Conservation (phyloP, 1,140 invertebrate species). For the Hylaeus anthracinus region DNA sequence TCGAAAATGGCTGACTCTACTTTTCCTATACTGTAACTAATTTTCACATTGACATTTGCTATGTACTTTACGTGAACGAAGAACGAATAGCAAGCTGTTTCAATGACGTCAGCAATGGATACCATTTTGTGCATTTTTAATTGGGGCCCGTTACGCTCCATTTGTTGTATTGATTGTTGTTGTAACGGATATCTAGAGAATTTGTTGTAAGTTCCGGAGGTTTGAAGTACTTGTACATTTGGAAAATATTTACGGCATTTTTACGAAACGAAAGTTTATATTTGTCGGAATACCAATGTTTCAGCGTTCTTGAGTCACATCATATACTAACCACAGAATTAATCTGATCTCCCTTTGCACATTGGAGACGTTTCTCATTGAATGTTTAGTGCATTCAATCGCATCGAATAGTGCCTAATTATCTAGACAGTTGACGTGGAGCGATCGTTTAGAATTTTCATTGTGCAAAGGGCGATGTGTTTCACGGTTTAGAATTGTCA, state of each 20-base stretch:
- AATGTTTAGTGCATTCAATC: neutral
- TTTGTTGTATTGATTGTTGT: slow-evolving; percentile 62
- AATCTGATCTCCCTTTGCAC: slow-evolving; percentile 41
- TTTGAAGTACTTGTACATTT: slow-evolving; percentile 40
- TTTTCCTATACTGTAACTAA: slow-evolving; percentile 39
- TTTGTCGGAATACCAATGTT: slow-evolving; percentile 41
- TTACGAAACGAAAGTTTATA: slow-evolving; percentile 37
- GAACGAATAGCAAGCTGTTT: slow-evolving; percentile 29
- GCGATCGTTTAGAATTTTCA: slow-evolving; percentile 35
- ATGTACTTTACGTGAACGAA: slow-evolving; percentile 7
- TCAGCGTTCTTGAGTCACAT: slow-evolving; percentile 33
- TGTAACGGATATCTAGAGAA: slow-evolving; percentile 37
- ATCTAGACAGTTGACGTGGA: neutral
- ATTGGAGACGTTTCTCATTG: slow-evolving; percentile 18
- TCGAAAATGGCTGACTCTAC: slow-evolving; percentile 13
- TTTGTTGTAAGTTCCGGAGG: slow-evolving; percentile 48
- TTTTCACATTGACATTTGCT: slow-evolving; percentile 32
- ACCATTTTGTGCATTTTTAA: slow-evolving; percentile 50
- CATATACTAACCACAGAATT: slow-evolving; percentile 53
- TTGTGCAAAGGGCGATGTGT: slow-evolving; percentile 35
- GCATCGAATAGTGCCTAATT: slow-evolving; percentile 10
- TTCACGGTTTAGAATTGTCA: slow-evolving; percentile 43
- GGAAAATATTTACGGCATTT: slow-evolving; percentile 31
- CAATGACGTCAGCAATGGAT: slow-evolving; percentile 11
- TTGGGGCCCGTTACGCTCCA: slow-evolving; percentile 7